Percentiles rank a stretch among this genome's conserved stretches.
Evolutionary conservation across 2,888 invertebrate species (phyloP).

Genomic region (Leucophenga maculata): DNA sequence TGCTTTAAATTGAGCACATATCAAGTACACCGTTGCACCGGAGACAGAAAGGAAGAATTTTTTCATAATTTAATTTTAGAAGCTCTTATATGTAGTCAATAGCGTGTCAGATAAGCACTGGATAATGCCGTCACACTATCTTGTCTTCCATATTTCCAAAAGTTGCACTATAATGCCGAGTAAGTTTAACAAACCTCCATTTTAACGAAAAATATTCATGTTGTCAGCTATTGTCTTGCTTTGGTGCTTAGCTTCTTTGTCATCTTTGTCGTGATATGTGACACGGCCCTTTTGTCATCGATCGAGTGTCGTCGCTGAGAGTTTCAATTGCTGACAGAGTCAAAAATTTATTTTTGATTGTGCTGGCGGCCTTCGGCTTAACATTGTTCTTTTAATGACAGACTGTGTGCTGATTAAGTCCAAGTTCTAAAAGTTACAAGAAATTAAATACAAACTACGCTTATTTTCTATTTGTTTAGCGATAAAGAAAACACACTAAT

Average conservation of each 20-base stretch:
- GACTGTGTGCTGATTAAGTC: no score
- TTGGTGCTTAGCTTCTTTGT: conserved; percentile 15
- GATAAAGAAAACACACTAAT: conserved; percentile 12
- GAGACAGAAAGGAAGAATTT: conserved; percentile 90
- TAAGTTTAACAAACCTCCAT: conserved; percentile 97
- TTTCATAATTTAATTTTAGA: conserved; percentile 98
- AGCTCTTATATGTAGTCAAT: conserved; percentile 95
- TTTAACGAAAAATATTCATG: conserved; percentile 99
- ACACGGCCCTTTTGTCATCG: no score
- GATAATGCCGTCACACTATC: conserved; percentile 99
- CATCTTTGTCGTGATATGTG: no score
- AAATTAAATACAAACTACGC: no score
- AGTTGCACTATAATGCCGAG: conserved; percentile 95
- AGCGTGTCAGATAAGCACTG: conserved; percentile 94
- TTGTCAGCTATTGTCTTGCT: conserved; percentile 44
- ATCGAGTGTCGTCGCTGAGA: no score
- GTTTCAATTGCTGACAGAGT: not conserved
- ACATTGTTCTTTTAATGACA: no score
- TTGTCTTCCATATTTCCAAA: conserved; percentile 98
- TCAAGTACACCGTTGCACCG: conserved; percentile 92
- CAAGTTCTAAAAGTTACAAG: no score
- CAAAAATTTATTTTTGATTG: not conserved
- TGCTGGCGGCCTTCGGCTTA: conserved; percentile 31
- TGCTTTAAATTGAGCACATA: conserved; percentile 97
- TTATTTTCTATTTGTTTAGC: no score